These are phyloP conservation scores for Athrips mouffetella DNA, from an alignment of 2,888 invertebrate species.

Conservation along the genomic window DNA sequence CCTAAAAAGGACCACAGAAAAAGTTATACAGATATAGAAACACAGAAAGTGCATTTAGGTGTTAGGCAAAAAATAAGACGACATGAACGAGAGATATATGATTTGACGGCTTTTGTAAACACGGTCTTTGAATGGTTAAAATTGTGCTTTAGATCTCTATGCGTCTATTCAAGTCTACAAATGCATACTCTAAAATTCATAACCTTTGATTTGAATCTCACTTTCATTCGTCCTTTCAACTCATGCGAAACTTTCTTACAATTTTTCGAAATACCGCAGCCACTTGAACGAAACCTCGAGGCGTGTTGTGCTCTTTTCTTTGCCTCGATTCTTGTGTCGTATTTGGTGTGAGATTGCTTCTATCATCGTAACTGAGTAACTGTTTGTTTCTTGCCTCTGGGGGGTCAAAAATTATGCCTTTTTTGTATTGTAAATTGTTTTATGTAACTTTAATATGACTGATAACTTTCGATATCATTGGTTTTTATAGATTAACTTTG, in stretches of 20 bases:
- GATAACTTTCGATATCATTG: constrained; percentile 14
- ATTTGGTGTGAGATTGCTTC: constrained; percentile 57
- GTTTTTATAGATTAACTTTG: too few relatives aligned
- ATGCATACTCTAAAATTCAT: too few relatives aligned
- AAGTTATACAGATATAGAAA: too few relatives aligned
- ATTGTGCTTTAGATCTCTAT: too few relatives aligned
- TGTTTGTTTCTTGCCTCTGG: constrained; percentile 36
- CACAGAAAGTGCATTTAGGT: too few relatives aligned
- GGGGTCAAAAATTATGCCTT: constrained; percentile 34
- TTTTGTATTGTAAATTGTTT: constrained; percentile 33
- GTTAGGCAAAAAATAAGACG: too few relatives aligned
- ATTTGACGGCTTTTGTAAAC: too few relatives aligned
- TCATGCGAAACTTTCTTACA: neutral
- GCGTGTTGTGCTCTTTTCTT: constrained; percentile 33
- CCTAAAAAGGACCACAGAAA: too few relatives aligned
- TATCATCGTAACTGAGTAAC: too few relatives aligned
- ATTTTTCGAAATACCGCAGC: neutral
- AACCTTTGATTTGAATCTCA: neutral
- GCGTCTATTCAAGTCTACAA: neutral
- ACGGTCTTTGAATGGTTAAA: too few relatives aligned
- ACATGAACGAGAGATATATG: too few relatives aligned
- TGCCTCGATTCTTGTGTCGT: constrained; percentile 41
- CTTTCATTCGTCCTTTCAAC: neutral
- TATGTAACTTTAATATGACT: constrained; percentile 14
- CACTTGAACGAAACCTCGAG: neutral